phyloP scores from a whole-genome alignment of 2,797 vertebrate species.

The Brachyrhaphis roseni region DNA sequence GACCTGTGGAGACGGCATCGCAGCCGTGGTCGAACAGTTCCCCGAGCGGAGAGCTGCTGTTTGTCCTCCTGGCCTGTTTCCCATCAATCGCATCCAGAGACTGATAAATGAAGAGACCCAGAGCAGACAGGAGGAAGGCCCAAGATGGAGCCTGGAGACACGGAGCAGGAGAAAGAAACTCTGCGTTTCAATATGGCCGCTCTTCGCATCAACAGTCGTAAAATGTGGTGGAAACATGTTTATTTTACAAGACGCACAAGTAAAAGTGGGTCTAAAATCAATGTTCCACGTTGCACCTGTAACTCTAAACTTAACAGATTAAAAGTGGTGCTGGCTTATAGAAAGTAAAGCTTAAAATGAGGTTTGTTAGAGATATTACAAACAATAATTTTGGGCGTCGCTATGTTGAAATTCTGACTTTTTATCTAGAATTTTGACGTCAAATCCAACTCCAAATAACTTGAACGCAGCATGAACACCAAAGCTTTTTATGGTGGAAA shows the following conservation, averaged over 20 bases:
- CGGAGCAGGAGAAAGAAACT: not conserved
- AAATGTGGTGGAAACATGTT: too few species aligned
- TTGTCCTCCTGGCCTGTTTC: conserved; percentile 96
- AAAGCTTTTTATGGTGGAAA: not conserved
- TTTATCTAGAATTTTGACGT: too few species aligned
- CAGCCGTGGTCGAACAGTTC: conserved; percentile 99
- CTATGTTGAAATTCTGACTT: not conserved
- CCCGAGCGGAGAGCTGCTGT: conserved; percentile 93
- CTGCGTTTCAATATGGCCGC: too few species aligned
- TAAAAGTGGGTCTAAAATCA: too few species aligned
- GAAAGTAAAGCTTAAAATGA: too few species aligned
- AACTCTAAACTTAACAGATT: too few species aligned
- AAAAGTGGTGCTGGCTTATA: too few species aligned
- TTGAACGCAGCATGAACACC: not conserved
- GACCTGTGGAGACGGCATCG: conserved; percentile 97
- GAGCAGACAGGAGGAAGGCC: conserved; percentile 87
- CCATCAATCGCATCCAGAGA: conserved; percentile 97
- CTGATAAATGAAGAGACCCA: conserved; percentile 96
- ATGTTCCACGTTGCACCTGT: too few species aligned
- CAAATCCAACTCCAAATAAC: too few species aligned
- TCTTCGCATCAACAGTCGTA: too few species aligned
- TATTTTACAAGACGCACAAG: too few species aligned
- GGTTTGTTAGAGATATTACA: not conserved
- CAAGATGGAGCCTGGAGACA: conserved; percentile 87
- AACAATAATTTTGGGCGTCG: not conserved